Evolutionary conservation across 2,113 vertebrate species (phyloP), one percentile per base, ranked within the genome.

Genomic region (Rhombomys opimus): DNA sequence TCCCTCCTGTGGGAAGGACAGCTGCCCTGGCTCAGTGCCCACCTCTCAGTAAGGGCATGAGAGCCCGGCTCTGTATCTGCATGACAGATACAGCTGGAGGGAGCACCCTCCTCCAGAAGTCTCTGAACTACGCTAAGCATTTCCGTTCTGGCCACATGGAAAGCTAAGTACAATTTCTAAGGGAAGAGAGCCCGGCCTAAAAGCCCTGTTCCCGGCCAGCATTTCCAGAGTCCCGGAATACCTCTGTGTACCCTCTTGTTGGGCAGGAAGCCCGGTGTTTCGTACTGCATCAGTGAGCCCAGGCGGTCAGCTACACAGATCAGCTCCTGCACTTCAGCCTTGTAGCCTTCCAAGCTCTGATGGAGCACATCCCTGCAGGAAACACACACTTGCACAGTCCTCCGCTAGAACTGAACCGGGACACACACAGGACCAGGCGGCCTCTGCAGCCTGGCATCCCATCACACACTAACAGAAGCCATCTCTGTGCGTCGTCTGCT

Each of bases 161-260:
- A n/a, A 84, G 38, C 68, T 9, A 11, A 67, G 18, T n/a, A 46
- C 87, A 25, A 14, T 13, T 87, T 70, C 14, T 84, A 35, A 61
- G n/a, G 75, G 86, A 63, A 35, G 30, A 38, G 8, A 18, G 18
- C 4, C 7, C 0, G 2, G 13, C 35, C 22, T 7, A 38, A 6
- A 17, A 23, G 14, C 87, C 14, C 25, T 30, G 35, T 7, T 61
- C 63, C 23, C 18, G 2, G 52, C 70, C n/a, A 30, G 46, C 54
- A 84, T 54, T 87, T 84, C 70, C 30, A 73, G 86, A 67, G 77
- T 73, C 76, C 86, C 57, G 54, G 59, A 96, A 89, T 98, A 99
- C 99, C 99, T 99, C 99, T 99, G 98, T 99, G 99, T 98, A 99
- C 99, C 95, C 99, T 99, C 97, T 98, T 99, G 98, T 99, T 99